Conservation (phyloP, 1,140 invertebrate species). For the Orchestia grillus region DNA sequence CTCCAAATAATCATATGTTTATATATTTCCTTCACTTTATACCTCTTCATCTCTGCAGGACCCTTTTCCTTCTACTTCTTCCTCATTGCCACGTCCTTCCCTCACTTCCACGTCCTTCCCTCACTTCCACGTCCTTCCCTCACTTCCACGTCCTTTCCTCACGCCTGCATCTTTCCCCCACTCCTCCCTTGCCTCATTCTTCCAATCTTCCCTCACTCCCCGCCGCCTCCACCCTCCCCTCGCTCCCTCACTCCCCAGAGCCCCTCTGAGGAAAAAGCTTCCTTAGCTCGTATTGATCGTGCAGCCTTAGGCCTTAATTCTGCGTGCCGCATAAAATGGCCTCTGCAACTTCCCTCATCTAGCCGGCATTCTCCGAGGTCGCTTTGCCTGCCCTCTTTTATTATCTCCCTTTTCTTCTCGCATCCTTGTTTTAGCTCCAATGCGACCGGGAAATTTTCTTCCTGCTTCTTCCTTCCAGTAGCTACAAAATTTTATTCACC, state of each 20-base stretch:
- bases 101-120: not conserved
- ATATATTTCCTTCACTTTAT: too few relatives aligned
- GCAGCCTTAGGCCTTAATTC: slow-evolving; percentile 53
- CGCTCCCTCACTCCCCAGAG: slow-evolving; percentile 19
- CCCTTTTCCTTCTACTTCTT: too few relatives aligned
- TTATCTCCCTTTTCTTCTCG: not conserved
- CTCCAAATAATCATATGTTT: too few relatives aligned
- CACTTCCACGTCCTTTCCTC: not conserved
- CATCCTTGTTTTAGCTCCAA: not conserved
- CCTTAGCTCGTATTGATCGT: slow-evolving; percentile 54
- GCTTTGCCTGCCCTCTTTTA: not conserved
- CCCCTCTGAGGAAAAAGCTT: slow-evolving; percentile 51
- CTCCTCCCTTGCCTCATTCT: not conserved
- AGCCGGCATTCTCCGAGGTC: slow-evolving; percentile 29
- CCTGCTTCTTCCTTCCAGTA: not conserved
- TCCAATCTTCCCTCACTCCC: not conserved
- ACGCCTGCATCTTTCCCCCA: not conserved
- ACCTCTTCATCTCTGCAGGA: too few relatives aligned
- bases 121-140: not conserved
- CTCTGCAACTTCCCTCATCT: slow-evolving; percentile 53
- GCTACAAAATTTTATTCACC: too few relatives aligned
- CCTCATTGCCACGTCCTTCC: not conserved
- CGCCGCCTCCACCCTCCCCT: not conserved
- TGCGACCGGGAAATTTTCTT: not conserved
- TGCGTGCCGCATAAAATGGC: slow-evolving; percentile 45